Evolutionary conservation across 1,140 invertebrate genomes (phyloP), one percentile per base, ranked within the genome.

Genomic region (Tetragonula clypearis): DNA sequence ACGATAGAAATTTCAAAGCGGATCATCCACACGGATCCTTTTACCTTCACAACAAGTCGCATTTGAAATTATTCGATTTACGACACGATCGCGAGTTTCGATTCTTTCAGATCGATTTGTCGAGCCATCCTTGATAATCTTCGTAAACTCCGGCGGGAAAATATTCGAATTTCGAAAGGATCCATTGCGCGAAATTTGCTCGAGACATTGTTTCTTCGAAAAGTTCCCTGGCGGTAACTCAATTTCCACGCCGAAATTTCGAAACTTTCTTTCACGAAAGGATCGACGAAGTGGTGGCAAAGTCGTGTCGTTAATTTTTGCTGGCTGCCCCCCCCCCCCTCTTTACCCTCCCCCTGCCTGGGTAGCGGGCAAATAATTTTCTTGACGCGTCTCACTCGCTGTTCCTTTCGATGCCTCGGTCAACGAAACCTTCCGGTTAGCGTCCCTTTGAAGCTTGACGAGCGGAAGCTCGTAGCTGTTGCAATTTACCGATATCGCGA

Each of bases 221-320:
- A 30, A 30, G 30, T 30, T 30, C 30, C 30, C 30, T 30, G 30
- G 1, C 30, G 30, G 30, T 30, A 53, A 73, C 56, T 35, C 69
- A 6, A 21, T 71, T 49, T 71, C 30, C 30, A 30, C 30, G 30
- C 30, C 30, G 30, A 30, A 30, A 30, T 30, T 30, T 26, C 56
- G 35, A 75, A 76, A 76, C 26, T 69, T 71, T 26, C 15, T 8
- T 11, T 23, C 6, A 21, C 14, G 17, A 56, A 35, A 35, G 53
- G 17, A 35, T 68, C 65, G 65, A 69, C 41, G 65, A 30, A 68
- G 55, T 26, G 41, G 21, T 49, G 26, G 65, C 21, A 30, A 30
- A 62, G 69, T 53, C 69, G 68, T 26, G 80, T 56, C 58, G 26
- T 82, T 82, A 82, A 82, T 75, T 82, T 65, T 65, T 82, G 41